Conservation (phyloP, 2,113 vertebrate genomes). For the Cyphomyrus plagiostoma region DNA sequence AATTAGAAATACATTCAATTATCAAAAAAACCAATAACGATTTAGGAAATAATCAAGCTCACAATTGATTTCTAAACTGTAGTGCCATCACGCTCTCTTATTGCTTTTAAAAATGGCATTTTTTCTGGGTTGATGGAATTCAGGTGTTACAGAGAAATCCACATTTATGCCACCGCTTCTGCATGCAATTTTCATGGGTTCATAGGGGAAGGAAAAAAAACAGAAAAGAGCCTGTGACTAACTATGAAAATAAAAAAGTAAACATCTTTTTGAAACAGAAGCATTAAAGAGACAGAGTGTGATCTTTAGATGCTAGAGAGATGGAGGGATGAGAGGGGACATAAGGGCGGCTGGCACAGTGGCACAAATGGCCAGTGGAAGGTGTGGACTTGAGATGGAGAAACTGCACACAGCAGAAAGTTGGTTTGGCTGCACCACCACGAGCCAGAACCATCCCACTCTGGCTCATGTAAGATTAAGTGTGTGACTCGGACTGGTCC, state of each 20-base stretch:
- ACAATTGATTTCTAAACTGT: constrained; percentile 32
- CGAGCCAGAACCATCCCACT: too few relatives aligned
- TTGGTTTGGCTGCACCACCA: neutral
- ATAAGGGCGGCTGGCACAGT: neutral
- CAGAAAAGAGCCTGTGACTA: constrained; percentile 3
- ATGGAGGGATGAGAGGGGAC: neutral
- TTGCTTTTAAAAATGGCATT: constrained; percentile 14
- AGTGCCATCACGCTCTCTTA: constrained; percentile 35
- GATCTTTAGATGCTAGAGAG: neutral
- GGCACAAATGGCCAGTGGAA: neutral
- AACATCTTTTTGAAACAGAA: constrained; percentile 10
- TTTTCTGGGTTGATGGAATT: neutral
- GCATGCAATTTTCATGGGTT: constrained; percentile 26
- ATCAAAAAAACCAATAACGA: constrained; percentile 41
- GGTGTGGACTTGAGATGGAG: neutral
- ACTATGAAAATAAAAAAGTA: constrained; percentile 20
- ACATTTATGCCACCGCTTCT: constrained; percentile 29
- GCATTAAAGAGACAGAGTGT: neutral
- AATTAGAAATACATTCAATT: constrained; percentile 61
- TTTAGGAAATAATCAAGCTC: constrained; percentile 40
- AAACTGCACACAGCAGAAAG: neutral
- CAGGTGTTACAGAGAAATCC: neutral
- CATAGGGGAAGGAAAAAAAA: neutral
- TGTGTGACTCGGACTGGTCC: neutral
- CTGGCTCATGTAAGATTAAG: neutral